A percentile compares a stretch with the other conserved stretches of the same genome.
Evolutionary conservation across 2,888 invertebrate genomes (phyloP).

Genomic region (Hydrotaea diabolus): DNA sequence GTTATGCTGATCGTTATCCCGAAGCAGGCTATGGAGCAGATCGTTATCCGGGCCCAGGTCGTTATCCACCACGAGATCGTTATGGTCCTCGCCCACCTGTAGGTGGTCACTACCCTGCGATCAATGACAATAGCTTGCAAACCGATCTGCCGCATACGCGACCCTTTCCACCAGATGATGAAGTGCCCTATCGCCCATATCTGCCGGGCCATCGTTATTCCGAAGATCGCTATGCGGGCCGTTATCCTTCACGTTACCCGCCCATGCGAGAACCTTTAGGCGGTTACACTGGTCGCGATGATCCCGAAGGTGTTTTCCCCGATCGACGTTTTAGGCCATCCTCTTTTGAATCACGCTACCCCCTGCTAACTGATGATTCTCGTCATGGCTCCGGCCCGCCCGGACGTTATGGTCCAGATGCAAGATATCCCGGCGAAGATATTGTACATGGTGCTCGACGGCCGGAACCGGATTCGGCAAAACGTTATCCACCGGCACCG

Average conservation of each 20-base stretch:
- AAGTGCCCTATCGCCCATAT: constrained; percentile 76
- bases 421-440: constrained; percentile 76
- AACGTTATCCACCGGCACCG: constrained; percentile 82
- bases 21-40: constrained; percentile 69
- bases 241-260: constrained; percentile 74
- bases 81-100: constrained; percentile 74
- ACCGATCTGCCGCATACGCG: constrained; percentile 80
- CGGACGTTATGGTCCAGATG: constrained; percentile 72
- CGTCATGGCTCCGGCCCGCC: constrained; percentile 62
- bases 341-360: constrained; percentile 78
- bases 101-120: constrained; percentile 73
- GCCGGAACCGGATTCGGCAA: constrained; percentile 81
- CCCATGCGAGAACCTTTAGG: constrained; percentile 72
- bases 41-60: constrained; percentile 70
- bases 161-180: constrained; percentile 76
- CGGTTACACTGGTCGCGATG: constrained; percentile 77
- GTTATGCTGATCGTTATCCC: constrained; percentile 71
- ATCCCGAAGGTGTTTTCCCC: constrained; percentile 80
- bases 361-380: constrained; percentile 73
- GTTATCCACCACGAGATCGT: constrained; percentile 72
- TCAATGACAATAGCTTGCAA: constrained; percentile 76
- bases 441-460: constrained; percentile 76
- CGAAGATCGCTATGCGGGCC: constrained; percentile 75
- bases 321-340: constrained; percentile 80
- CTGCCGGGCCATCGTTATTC: constrained; percentile 74